Percentiles rank a stretch among this genome's conserved stretches.
Evolutionary conservation across 2,888 invertebrate species (phyloP).

Genomic region (Schizotus pectinicornis): DNA sequence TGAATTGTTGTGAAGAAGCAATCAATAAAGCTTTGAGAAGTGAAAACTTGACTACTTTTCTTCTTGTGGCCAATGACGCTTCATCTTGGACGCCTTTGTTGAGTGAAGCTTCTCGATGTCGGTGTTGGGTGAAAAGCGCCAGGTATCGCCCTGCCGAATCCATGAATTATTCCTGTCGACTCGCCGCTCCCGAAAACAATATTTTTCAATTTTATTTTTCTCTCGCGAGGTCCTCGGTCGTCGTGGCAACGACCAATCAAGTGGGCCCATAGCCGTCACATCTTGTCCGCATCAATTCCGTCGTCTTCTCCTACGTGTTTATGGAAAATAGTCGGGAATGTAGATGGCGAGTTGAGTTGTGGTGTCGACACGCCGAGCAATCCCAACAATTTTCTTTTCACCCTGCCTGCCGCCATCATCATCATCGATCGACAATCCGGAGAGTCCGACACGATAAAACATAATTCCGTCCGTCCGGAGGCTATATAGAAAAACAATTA

Average conservation of each 20-base stretch:
- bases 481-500: constrained; percentile 8
- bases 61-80: too few species aligned
- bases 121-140: too few species aligned
- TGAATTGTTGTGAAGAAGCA: too few species aligned
- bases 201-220: constrained; percentile 1
- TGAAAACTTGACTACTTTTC: too few species aligned
- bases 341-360: too few species aligned
- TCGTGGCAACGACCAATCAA: constrained; percentile 10
- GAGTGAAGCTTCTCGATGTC: too few species aligned
- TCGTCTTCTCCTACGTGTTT: constrained; percentile 4
- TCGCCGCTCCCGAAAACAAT: background rate
- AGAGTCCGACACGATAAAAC: background rate
- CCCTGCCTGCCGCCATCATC: background rate
- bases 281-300: constrained; percentile 5
- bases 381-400: background rate
- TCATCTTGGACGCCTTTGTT: too few species aligned
- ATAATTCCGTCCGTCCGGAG: too few species aligned
- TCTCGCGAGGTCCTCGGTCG: background rate
- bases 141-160: too few species aligned
- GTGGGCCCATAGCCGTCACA: constrained; percentile 5
- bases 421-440: too few species aligned
- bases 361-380: background rate
- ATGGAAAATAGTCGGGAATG: background rate
- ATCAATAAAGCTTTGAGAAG: too few species aligned
- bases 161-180: background rate